Percentiles rank a stretch among this genome's conserved stretches.
Evolutionary conservation across 2,113 vertebrate genomes (phyloP).

Genomic region (Microcebus tavaratra): DNA sequence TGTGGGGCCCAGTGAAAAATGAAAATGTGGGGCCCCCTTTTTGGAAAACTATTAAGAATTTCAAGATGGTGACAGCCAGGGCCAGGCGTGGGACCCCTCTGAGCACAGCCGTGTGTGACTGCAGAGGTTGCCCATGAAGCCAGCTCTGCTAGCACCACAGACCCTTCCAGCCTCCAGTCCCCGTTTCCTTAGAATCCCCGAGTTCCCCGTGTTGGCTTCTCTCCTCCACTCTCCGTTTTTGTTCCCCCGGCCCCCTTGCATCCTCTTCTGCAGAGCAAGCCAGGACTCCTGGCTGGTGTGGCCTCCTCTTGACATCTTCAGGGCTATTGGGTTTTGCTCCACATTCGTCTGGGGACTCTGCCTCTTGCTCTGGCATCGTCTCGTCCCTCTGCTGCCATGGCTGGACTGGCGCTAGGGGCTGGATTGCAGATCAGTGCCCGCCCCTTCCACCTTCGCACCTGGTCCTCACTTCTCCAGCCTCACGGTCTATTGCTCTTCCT

Average conservation of each 20-base stretch:
- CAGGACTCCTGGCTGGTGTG: not conserved
- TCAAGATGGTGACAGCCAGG: not conserved
- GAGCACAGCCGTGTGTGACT: not conserved
- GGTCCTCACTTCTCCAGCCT: not conserved
- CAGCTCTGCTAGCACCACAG: fast-evolving
- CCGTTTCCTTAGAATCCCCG: not conserved
- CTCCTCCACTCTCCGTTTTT: not conserved
- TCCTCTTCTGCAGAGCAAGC: not conserved
- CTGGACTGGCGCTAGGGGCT: not conserved
- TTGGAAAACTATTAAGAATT: not conserved
- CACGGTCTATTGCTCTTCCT: not conserved
- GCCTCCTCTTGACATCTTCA: not conserved
- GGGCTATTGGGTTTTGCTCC: not conserved
- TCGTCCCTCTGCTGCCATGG: not conserved
- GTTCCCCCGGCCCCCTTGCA: not conserved
- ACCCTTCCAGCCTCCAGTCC: not conserved
- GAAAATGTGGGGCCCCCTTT: not conserved
- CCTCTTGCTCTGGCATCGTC: not conserved
- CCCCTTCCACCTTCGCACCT: not conserved
- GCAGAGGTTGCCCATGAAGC: not conserved
- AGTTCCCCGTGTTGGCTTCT: not conserved
- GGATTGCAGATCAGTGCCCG: not conserved
- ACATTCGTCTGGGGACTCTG: not conserved
- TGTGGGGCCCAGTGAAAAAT: not conserved
- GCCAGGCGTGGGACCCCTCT: not conserved